phyloP scores from a whole-genome alignment of 2,113 vertebrate genomes.

The Alces alces region DNA sequence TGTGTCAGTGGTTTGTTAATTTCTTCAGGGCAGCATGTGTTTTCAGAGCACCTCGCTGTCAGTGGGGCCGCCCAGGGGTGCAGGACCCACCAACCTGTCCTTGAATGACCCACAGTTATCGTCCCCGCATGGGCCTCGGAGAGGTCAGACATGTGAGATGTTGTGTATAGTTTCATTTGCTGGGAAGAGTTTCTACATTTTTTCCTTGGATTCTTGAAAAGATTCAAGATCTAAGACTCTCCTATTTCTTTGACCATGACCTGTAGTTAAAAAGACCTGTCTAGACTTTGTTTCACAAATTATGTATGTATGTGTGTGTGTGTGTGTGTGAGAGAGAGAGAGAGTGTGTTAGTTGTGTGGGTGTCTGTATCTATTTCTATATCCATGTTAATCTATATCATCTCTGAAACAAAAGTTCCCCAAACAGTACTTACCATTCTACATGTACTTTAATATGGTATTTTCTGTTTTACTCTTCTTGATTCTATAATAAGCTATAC shows the following conservation, averaged over 20 bases:
- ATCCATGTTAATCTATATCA: not conserved
- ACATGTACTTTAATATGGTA: not conserved
- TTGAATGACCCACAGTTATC: rapidly evolving
- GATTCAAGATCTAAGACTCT: not conserved
- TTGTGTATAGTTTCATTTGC: not conserved
- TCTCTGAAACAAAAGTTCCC: constrained; percentile 12
- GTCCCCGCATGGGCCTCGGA: rapidly evolving
- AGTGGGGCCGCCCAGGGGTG: too few relatives aligned
- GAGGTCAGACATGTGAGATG: not conserved
- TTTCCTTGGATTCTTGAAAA: not conserved
- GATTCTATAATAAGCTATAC: not conserved
- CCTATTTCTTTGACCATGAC: not conserved
- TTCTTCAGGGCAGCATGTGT: not conserved
- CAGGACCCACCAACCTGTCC: not conserved
- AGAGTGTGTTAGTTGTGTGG: not conserved
- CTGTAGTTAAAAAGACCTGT: not conserved
- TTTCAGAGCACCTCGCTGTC: not conserved
- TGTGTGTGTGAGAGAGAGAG: not conserved
- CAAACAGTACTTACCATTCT: not conserved
- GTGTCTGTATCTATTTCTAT: not conserved
- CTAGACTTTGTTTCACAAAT: not conserved
- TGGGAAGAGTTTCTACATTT: not conserved
- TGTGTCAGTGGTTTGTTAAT: not conserved
- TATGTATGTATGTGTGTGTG: not conserved
- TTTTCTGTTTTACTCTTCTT: constrained; percentile 33